Evolutionary conservation across 2,797 vertebrate species (phyloP), one percentile per base, ranked within the genome.

Genomic region (Pempheris klunzingeri): DNA sequence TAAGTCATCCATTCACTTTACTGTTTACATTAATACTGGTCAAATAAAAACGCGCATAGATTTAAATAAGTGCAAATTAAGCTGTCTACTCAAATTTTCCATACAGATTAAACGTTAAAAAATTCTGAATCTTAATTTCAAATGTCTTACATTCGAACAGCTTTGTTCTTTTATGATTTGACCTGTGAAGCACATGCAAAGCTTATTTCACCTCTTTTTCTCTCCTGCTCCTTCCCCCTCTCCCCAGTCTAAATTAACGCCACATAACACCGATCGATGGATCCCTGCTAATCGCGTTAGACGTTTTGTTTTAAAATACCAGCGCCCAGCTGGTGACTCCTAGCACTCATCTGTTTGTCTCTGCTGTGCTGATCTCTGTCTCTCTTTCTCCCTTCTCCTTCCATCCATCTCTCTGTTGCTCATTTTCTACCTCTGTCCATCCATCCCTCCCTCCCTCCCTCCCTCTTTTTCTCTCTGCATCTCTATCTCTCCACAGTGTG

Each of bases 231-330:
- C 34, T 20, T 38, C 26, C 18, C 52, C 62, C 30, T 41, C 80
- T 78, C 78, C 75, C 57, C 66, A 72, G 70, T 85, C 90, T 92
- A 93, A 94, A 95, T 93, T 93, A 94, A 94, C 91, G 89, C 89
- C 92, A 93, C 89, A 92, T 91, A 93, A 92, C 92, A 88, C 86
- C 90, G 91, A 95, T 95, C 92, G 93, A 95, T 95, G 94, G 85
- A 87, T 93, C 92, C 91, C 93, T 77, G 91, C 92, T 95, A 95
- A 96, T 94, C 91, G 85, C 73, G 91, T 95, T 95, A 94, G 94
- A 94, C 90, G 83, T 94, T 95, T 95, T 94, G 93, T 95, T 95
- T 95, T 93, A 93, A 94, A 96, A 95, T 94, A 95, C 92, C 94
- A 95, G 89, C 86, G 80, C 92, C 93, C 93, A 92, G 93, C 93